Evolutionary conservation across 2,888 invertebrate species (phyloP).

Genomic region (Germaria angustata): DNA sequence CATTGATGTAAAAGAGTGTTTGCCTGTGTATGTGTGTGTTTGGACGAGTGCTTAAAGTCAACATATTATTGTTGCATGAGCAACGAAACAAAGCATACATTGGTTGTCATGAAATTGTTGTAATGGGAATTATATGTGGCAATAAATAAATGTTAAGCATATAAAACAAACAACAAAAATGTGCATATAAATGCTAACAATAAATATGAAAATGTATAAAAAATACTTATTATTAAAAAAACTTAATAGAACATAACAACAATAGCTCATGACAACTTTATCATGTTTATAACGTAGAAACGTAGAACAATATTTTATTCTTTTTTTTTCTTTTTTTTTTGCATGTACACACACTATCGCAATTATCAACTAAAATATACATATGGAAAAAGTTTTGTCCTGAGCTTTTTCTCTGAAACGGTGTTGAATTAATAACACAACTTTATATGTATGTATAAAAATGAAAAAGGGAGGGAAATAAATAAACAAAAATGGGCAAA

Average conservation of each 20-base stretch:
- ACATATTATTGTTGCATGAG: slow-evolving; percentile 23
- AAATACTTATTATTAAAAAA: not conserved
- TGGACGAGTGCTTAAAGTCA: not conserved
- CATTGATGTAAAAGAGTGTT: not conserved
- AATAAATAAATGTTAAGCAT: slow-evolving; percentile 73
- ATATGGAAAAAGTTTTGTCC: slow-evolving; percentile 8
- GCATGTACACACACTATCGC: not conserved
- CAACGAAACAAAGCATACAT: slow-evolving; percentile 11
- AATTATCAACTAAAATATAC: not conserved
- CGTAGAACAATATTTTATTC: slow-evolving; percentile 22
- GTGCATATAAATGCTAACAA: slow-evolving; percentile 16
- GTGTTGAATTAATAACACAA: slow-evolving; percentile 48
- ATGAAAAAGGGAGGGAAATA: not conserved
- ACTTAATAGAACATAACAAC: not conserved
- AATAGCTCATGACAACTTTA: slow-evolving; percentile 51
- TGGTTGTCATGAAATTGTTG: slow-evolving; percentile 75
- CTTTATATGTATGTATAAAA: not conserved
- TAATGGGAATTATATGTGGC: slow-evolving; percentile 75
- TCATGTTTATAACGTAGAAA: slow-evolving; percentile 37
- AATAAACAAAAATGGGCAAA: not conserved
- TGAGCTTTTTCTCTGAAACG: not conserved
- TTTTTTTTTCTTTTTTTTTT: not conserved
- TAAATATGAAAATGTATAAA: slow-evolving; percentile 27
- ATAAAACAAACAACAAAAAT: slow-evolving; percentile 25
- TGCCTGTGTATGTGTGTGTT: not conserved